Evolutionary conservation across 2,797 vertebrate species (phyloP).

Genomic region (Sparidentex hasta): DNA sequence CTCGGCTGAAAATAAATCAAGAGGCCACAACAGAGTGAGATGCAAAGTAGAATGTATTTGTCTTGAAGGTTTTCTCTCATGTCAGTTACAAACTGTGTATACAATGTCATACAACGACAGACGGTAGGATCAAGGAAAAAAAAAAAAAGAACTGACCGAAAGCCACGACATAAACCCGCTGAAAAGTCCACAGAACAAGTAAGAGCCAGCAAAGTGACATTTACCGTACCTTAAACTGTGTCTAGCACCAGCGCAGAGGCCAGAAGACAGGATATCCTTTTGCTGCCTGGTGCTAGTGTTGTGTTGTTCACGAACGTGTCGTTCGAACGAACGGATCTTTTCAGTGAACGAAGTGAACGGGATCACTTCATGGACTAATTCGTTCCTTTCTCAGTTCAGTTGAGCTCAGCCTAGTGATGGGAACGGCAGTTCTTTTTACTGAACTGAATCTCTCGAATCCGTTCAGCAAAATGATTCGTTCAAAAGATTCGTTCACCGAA

Average conservation of each 20-base stretch:
- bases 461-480: too few species aligned
- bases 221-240: background rate
- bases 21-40: background rate
- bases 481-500: too few species aligned
- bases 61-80: background rate
- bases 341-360: too few species aligned
- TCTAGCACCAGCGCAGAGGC: background rate
- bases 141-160: background rate
- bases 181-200: background rate
- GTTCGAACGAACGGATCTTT: too few species aligned
- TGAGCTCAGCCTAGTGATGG: too few species aligned
- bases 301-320: too few species aligned
- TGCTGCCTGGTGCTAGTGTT: too few species aligned
- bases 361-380: too few species aligned
- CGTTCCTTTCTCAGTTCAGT: too few species aligned
- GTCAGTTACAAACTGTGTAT: background rate
- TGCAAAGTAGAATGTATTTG: conserved; percentile 11
- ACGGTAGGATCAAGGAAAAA: background rate
- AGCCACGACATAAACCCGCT: background rate
- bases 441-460: too few species aligned
- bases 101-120: too few species aligned
- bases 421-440: too few species aligned
- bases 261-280: conserved; percentile 5
- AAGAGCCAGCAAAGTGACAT: accelerated
- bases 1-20: background rate